Conservation (phyloP, 2,888 invertebrate genomes). For the Dicranocentrus wangi region DNA sequence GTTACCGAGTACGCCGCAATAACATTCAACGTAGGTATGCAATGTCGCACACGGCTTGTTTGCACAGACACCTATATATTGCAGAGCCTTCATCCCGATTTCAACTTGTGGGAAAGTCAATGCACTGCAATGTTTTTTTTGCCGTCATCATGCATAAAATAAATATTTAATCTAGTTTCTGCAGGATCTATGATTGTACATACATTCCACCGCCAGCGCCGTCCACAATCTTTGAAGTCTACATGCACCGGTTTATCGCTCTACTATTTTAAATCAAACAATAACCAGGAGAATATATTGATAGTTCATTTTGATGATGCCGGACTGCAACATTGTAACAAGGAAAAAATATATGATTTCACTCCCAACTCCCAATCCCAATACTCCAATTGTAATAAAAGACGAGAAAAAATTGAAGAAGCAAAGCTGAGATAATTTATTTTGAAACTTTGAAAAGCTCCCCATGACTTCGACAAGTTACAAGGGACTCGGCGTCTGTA, state of each 20-base stretch:
- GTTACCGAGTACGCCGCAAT: too few relatives aligned
- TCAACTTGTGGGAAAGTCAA: too few relatives aligned
- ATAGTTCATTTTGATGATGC: slow-evolving; percentile 6
- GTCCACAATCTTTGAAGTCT: not conserved
- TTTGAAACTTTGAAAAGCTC: slow-evolving; percentile 62
- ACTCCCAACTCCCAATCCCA: not conserved
- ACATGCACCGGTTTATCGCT: slow-evolving; percentile 2
- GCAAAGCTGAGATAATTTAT: slow-evolving; percentile 61
- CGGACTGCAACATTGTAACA: not conserved
- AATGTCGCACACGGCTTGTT: too few relatives aligned
- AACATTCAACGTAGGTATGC: too few relatives aligned
- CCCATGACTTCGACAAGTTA: slow-evolving; percentile 59
- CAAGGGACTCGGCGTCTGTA: slow-evolving; percentile 60
- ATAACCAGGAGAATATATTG: slow-evolving; percentile 9
- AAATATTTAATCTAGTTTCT: slow-evolving; percentile 19
- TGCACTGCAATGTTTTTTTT: slow-evolving; percentile 5
- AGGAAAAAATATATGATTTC: not conserved
- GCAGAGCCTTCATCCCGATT: too few relatives aligned
- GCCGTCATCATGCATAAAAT: slow-evolving; percentile 11
- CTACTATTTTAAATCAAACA: slow-evolving; percentile 18
- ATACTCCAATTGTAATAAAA: slow-evolving; percentile 12
- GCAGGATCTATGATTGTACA: not conserved
- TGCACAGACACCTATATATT: too few relatives aligned
- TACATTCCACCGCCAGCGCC: too few relatives aligned
- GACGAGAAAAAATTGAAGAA: slow-evolving; percentile 47